A percentile compares a stretch with the other conserved stretches of the same genome.
These are phyloP conservation scores for Lycodopsis pacificus DNA, from an alignment of 2,797 vertebrate species.

Conservation along the genomic window DNA sequence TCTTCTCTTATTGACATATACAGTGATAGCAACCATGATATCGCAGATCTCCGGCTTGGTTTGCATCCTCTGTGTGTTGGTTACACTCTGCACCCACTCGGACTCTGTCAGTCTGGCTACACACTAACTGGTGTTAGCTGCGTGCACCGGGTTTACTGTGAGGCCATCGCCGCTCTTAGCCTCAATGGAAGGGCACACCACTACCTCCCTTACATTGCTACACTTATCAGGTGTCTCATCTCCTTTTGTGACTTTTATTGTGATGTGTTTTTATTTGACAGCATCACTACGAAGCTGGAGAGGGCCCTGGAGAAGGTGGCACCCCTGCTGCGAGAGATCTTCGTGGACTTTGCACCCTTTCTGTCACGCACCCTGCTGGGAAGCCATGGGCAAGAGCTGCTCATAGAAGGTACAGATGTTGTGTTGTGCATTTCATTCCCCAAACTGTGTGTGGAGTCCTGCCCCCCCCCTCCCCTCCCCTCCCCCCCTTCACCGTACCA, in stretches of 20 bases:
- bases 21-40: slow-evolving; percentile 15
- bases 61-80: slow-evolving; percentile 51
- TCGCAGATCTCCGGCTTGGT: slow-evolving; percentile 29
- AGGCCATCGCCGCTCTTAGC: slow-evolving; percentile 14
- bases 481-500: not conserved
- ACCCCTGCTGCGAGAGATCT: slow-evolving; percentile 95
- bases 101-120: slow-evolving; percentile 22
- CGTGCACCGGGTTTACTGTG: slow-evolving; percentile 18
- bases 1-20: slow-evolving; percentile 21
- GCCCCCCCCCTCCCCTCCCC: not conserved
- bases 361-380: slow-evolving; percentile 97
- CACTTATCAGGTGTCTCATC: slow-evolving; percentile 10
- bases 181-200: slow-evolving; percentile 14
- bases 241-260: slow-evolving; percentile 13
- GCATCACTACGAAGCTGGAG: slow-evolving; percentile 86
- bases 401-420: slow-evolving; percentile 92
- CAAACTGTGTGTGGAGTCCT: slow-evolving; percentile 29
- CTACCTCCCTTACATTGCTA: slow-evolving; percentile 5
- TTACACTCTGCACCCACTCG: slow-evolving; percentile 34
- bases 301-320: slow-evolving; percentile 94
- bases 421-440: slow-evolving; percentile 13
- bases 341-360: slow-evolving; percentile 99
- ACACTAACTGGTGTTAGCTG: slow-evolving; percentile 36
- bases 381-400: slow-evolving; percentile 97
- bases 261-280: slow-evolving; percentile 62